Base-by-base conservation (phyloP, 2,888 invertebrate species). In the Sarcophaga subvicina region DNA sequence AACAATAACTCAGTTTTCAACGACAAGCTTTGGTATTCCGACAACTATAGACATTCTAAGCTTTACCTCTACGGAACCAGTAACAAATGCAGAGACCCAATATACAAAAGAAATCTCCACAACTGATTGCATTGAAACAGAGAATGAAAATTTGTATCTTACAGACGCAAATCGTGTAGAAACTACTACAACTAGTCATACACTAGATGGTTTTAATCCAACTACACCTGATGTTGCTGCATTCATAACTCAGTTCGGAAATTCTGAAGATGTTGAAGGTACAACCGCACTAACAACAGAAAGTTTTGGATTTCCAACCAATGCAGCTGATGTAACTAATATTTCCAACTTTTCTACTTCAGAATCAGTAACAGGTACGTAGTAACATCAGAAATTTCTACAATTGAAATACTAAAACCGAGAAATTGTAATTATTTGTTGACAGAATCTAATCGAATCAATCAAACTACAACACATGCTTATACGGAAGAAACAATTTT, bases 31-130 rank as follows among this genome's bases (percentile, higher is more conserved):
- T 27, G 27, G 27, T 6, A 27, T 27, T 27, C 5, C 5, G 0
- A 27, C 1, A 1, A 27, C 27, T 2, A 59, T 14, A 17, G 59
- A 59, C 3, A 17, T 17, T 59, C 5, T 12, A 59, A 59, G 4
- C 59, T 59, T 0, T 27, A 6, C 59, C 59, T 59, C 59, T 59
- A 4, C 59, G 17, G 59, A 59, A 5, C 59, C 59, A 59, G 59
- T 5, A 59, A 2, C 17, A 17, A 17, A 14, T 17, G 14, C 59
- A 14, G 59, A 14, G 12, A 25, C 14, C 10, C 8, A 71, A 20
- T 14, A 25, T n/a, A 71, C 59, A 59, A 71, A 59, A 14, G 71
- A 71, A 71, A 49, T 27, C 22, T 27, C 45, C 0, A 67, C 37
- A 10, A 59, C 59, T 5, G 60, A 66, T 22, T 14, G 10, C 5